phyloP scores from a whole-genome alignment of 2,888 invertebrate genomes.

The Apantesis nais region DNA sequence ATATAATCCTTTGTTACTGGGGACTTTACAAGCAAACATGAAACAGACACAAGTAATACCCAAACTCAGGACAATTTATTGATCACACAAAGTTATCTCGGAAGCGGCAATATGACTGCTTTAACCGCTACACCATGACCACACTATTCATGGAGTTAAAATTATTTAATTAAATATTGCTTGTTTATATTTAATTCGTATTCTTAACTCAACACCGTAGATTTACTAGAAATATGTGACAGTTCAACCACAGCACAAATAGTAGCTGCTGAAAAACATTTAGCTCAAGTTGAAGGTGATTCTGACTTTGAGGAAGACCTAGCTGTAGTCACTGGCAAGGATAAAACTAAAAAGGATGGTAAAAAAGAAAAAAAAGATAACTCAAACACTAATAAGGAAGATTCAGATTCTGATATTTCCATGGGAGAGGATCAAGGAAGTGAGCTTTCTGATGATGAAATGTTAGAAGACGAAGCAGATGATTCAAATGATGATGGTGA shows the following conservation, averaged over 20 bases:
- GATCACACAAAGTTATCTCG: too few species aligned
- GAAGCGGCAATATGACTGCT: too few species aligned
- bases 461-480: conserved; percentile 25
- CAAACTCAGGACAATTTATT: too few species aligned
- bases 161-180: not conserved
- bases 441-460: conserved; percentile 26
- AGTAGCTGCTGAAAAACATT: conserved; percentile 86
- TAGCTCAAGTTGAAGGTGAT: conserved; percentile 85
- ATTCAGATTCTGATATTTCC: conserved; percentile 42
- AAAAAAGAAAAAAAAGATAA: conserved; percentile 29
- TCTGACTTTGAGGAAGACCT: conserved; percentile 88
- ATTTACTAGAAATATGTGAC: conserved; percentile 91
- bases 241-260: conserved; percentile 87
- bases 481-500: conserved; percentile 5
- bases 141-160: too few species aligned
- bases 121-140: too few species aligned
- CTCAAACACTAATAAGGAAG: conserved; percentile 31
- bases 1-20: too few species aligned
- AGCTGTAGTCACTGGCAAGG: conserved; percentile 82
- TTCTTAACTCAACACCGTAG: conserved; percentile 64
- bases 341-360: conserved; percentile 54
- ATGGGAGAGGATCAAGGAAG: conserved; percentile 35
- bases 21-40: too few species aligned
- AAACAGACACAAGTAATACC: too few species aligned
- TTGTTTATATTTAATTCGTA: not conserved